phyloP scores from a whole-genome alignment of 2,113 vertebrate species.

The Cynopterus brachyotis region DNA sequence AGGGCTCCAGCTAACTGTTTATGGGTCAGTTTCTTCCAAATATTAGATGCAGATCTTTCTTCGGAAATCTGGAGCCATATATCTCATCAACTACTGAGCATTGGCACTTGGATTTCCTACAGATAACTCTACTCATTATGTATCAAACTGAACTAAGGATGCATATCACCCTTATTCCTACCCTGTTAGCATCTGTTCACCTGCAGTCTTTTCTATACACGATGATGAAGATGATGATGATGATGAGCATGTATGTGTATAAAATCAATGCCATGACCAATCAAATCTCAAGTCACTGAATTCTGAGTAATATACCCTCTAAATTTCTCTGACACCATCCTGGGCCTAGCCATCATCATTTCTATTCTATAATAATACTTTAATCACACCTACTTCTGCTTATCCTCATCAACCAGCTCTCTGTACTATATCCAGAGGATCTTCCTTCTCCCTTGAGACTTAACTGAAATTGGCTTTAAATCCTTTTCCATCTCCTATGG shows the following conservation, averaged over 20 bases:
- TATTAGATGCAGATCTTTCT: background rate
- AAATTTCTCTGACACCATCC: background rate
- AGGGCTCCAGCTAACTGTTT: background rate
- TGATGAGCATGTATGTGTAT: background rate
- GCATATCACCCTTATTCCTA: background rate
- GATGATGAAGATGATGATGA: background rate
- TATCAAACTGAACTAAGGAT: background rate
- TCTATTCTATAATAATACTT: background rate
- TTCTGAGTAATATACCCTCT: background rate
- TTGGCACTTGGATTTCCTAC: background rate
- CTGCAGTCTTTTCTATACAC: background rate
- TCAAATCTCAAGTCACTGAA: background rate
- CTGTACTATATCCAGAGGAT: background rate
- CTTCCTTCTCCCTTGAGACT: background rate
- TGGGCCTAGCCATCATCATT: background rate
- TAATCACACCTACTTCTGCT: background rate
- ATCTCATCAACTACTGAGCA: background rate
- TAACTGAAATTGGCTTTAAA: background rate
- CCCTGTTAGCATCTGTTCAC: background rate
- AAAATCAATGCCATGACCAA: background rate
- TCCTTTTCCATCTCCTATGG: background rate
- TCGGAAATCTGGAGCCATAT: background rate
- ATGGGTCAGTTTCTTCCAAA: background rate
- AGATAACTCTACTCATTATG: background rate
- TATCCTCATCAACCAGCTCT: background rate